Percentiles rank a stretch among this genome's conserved stretches.
phyloP scores from a whole-genome alignment of 1,140 invertebrate species.

The Papilio glaucus region DNA sequence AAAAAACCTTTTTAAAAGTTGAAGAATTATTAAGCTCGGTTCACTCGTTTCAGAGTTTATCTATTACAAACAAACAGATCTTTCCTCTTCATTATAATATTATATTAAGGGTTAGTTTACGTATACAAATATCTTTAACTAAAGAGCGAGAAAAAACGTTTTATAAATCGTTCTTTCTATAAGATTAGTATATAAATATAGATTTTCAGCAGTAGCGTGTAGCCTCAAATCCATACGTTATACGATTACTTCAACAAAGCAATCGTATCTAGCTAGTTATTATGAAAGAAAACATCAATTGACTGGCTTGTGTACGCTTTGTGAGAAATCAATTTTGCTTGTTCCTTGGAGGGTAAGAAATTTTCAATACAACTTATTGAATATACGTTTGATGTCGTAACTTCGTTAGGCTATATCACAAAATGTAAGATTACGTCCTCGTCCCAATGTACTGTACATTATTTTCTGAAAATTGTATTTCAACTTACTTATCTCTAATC shows the following conservation, averaged over 20 bases:
- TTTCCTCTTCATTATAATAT: too few species aligned
- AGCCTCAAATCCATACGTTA: not conserved
- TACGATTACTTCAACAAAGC: slow-evolving; percentile 4
- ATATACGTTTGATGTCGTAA: slow-evolving; percentile 6
- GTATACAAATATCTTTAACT: too few species aligned
- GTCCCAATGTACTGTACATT: not conserved
- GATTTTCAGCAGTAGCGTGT: too few species aligned
- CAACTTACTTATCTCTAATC: not conserved
- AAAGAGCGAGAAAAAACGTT: too few species aligned
- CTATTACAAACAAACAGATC: too few species aligned
- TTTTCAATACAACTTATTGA: slow-evolving; percentile 22
- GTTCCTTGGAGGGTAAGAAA: not conserved
- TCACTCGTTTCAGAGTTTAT: too few species aligned
- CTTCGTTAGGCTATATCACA: not conserved
- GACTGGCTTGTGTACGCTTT: not conserved
- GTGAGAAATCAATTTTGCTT: slow-evolving; percentile 4
- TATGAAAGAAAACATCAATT: not conserved
- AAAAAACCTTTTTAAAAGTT: too few species aligned
- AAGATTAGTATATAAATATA: too few species aligned
- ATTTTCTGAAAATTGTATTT: not conserved
- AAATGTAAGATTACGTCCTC: not conserved
- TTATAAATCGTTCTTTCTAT: too few species aligned
- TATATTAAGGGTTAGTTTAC: too few species aligned
- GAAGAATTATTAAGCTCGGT: too few species aligned
- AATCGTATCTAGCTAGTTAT: slow-evolving; percentile 2